Evolutionary conservation across 2,888 invertebrate genomes (phyloP).

Genomic region (Meliscaeva auricollis): DNA sequence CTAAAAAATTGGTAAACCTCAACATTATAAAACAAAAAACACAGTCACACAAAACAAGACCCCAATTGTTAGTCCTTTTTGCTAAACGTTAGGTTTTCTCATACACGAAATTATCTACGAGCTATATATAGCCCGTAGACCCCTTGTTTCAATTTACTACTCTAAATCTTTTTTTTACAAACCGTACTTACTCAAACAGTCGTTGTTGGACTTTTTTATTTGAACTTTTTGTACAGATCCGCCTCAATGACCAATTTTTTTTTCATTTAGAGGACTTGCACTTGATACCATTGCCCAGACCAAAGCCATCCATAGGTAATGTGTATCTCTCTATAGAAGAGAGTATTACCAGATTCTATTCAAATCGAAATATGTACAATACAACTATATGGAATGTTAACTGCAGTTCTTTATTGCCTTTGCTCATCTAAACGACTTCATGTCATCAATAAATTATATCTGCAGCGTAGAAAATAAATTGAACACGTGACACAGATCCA

Average conservation of each 20-base stretch:
- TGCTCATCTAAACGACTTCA: slow-evolving; percentile 61
- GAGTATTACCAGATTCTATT: slow-evolving; percentile 31
- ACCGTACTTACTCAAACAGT: background rate
- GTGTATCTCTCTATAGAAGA: background rate
- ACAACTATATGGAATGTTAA: slow-evolving; percentile 54
- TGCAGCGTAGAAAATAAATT: slow-evolving; percentile 53
- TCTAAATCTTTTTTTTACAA: background rate
- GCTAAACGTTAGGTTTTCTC: too few relatives aligned
- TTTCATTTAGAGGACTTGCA: slow-evolving; percentile 24
- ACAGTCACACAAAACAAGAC: too few relatives aligned
- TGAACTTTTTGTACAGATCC: slow-evolving; percentile 1
- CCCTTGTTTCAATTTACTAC: slow-evolving; percentile 24
- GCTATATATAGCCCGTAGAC: slow-evolving; percentile 14
- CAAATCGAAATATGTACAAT: slow-evolving; percentile 39
- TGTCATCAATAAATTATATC: slow-evolving; percentile 66
- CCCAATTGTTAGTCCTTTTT: too few relatives aligned
- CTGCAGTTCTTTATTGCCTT: slow-evolving; percentile 50
- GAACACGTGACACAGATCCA: slow-evolving; percentile 71
- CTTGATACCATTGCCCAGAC: background rate
- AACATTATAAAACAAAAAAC: too few relatives aligned
- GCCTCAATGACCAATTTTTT: slow-evolving; percentile 51
- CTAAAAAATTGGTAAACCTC: too few relatives aligned
- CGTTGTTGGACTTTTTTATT: background rate
- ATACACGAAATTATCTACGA: slow-evolving; percentile 19
- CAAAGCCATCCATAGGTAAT: background rate